These are phyloP conservation scores for Acyrthosiphon pisum DNA, from an alignment of 1,140 invertebrate species.

Conservation along the genomic window DNA sequence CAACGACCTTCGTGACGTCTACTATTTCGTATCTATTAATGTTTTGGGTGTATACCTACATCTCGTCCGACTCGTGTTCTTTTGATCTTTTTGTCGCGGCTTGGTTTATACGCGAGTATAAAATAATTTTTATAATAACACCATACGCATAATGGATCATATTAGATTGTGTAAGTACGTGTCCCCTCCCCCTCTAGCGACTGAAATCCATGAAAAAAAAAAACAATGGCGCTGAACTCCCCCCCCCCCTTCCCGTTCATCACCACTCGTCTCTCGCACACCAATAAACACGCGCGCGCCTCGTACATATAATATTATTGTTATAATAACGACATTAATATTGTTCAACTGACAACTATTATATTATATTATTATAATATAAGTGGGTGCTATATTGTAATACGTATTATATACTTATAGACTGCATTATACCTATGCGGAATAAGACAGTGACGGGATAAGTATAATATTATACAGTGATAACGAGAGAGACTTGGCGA, in stretches of 20 bases:
- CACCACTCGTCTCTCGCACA: neutral
- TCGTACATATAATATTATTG: neutral
- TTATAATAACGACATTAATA: neutral
- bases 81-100: neutral
- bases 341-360: neutral
- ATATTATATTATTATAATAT: neutral
- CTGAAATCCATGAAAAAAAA: neutral
- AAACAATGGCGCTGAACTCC: slow-evolving; percentile 26
- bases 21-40: neutral
- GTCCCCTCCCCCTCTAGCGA: neutral
- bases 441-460: neutral
- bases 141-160: neutral
- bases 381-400: neutral
- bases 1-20: neutral
- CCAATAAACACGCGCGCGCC: neutral
- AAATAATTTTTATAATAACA: neutral
- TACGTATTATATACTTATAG: neutral
- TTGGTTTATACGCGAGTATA: neutral
- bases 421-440: neutral
- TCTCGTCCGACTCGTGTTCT: neutral
- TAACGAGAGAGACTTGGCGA: neutral
- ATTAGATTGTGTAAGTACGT: neutral
- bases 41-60: neutral
- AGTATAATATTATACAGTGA: neutral
- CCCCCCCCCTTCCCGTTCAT: neutral